Evolutionary conservation across 2,113 vertebrate genomes (phyloP), one percentile per base, ranked within the genome.

Genomic region (Cyphomyrus discorhynchus): DNA sequence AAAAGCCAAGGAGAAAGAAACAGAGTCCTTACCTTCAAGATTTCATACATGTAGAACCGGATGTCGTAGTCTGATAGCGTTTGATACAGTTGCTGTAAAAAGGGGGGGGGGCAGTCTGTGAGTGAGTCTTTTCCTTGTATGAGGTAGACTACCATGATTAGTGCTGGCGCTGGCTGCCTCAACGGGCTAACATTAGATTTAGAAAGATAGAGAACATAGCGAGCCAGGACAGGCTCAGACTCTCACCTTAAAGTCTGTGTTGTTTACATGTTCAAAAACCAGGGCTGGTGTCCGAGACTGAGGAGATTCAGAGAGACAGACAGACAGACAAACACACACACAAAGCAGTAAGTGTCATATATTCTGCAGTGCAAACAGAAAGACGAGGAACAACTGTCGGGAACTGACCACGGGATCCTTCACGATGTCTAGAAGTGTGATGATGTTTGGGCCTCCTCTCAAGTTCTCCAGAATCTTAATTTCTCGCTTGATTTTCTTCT

Each of bases 401-500:
- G 39, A 24, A 92, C 94, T 93, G 1, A 95, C 95, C 94, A 96
- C 95, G 0, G 95, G 95, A 87, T 96, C 95, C 24, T 95, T 95
- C 45, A 96, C 95, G 0, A 95, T 96, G 90, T 96, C 95, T 58
- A 95, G 66, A 52, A 96, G 94, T 90, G 91, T 92, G 92, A 96
- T 95, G 84, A 96, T 95, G 35, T 96, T 95, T n/a, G 95, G 95
- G 8, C 95, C 95, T 0, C 95, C 95, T 2, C 95, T 92, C 24
- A 96, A 92, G 9, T 96, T 96, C 85, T 96, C 95, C 90, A 96
- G 93, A 91, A 96, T 96, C 89, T 95, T 96, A 6, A 95, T 96
- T 92, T 96, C 95, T 7, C 95, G 90, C 89, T 95, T 95, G 89
- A 95, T 96, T 92, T 96, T 95, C 94, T 96, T 96, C 93, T 96